Evolutionary conservation across 2,113 vertebrate species (phyloP).

Genomic region (Oxyruncus cristatus): DNA sequence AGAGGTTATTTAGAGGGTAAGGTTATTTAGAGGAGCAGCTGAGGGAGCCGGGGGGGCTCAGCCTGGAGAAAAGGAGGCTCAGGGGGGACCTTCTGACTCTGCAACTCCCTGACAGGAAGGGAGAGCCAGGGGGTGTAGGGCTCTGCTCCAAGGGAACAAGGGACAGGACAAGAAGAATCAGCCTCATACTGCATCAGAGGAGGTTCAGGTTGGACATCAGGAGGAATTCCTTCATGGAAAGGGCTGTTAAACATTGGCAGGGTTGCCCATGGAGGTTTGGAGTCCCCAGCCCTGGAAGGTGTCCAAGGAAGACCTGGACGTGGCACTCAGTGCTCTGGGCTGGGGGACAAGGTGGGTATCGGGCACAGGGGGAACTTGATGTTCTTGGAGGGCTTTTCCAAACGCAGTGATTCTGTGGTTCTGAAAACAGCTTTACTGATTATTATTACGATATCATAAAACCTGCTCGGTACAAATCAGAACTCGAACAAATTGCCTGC

Average conservation of each 20-base stretch:
- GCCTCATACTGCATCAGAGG: background rate
- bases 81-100: background rate
- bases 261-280: background rate
- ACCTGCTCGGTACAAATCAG: background rate
- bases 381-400: background rate
- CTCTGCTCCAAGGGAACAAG: background rate
- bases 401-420: background rate
- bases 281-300: no score
- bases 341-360: background rate
- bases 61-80: background rate
- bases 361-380: rapidly evolving
- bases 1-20: background rate
- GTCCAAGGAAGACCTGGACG: rapidly evolving
- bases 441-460: background rate
- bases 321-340: background rate
- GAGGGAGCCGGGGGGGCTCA: background rate
- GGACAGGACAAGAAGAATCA: background rate
- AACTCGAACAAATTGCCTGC: background rate
- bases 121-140: rapidly evolving
- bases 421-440: background rate
- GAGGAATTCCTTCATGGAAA: background rate
- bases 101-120: background rate
- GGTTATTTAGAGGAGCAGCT: background rate
- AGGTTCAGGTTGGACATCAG: rapidly evolving
- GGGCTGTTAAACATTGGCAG: rapidly evolving